Conservation (phyloP, 92 coral and sea anemone species). For the Umimayanthus chanpuru region DNA sequence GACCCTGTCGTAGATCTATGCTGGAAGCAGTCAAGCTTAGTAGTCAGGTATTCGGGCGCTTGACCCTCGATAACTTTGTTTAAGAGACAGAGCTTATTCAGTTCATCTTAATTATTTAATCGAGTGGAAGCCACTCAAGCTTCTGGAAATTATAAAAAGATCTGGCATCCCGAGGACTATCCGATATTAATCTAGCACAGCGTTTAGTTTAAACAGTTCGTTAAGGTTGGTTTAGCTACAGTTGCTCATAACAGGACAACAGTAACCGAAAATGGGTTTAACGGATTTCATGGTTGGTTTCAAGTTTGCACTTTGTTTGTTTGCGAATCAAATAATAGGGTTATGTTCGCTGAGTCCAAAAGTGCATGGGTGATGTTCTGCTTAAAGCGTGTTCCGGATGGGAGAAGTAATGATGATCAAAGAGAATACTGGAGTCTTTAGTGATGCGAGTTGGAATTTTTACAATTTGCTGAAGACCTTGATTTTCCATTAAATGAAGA, state of each 20-base stretch:
- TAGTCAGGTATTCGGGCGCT: too few relatives aligned
- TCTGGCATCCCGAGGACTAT: constrained; percentile 8
- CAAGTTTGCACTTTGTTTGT: constrained; percentile 58
- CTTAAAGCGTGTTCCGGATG: background rate
- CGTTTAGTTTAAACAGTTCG: constrained; percentile 13
- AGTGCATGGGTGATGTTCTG: constrained; percentile 46
- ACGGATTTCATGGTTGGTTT: background rate
- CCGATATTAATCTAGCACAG: background rate
- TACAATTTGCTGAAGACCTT: background rate
- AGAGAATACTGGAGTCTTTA: background rate
- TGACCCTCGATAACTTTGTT: too few relatives aligned
- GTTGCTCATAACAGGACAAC: background rate
- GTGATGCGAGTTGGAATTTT: background rate
- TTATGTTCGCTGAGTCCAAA: constrained; percentile 44
- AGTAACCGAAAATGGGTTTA: background rate
- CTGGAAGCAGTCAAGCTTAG: too few relatives aligned
- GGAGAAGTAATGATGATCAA: constrained; percentile 4
- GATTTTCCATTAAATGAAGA: background rate
- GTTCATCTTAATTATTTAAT: background rate
- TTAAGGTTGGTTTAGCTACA: constrained; percentile 11
- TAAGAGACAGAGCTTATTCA: background rate
- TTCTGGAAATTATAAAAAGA: background rate
- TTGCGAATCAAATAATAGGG: constrained; percentile 16
- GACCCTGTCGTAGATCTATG: too few relatives aligned
- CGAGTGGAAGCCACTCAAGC: background rate